Percentiles rank a stretch among this genome's conserved stretches.
phyloP scores from a whole-genome alignment of 2,113 vertebrate species.

The Jacana jacana region DNA sequence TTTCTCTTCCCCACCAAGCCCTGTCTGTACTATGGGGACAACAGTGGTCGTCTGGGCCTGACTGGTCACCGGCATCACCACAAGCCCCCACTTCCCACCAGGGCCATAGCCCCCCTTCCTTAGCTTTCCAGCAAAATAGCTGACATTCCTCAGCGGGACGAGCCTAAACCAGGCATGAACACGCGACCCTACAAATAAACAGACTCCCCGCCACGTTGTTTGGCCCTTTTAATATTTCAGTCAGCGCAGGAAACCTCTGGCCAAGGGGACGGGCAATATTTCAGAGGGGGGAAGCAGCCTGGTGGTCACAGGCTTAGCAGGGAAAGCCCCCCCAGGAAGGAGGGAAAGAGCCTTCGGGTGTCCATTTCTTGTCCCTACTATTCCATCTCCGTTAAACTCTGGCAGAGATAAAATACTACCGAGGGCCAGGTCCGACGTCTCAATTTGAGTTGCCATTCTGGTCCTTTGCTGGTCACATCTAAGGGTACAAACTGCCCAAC shows the following conservation, averaged over 20 bases:
- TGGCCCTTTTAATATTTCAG: constrained; percentile 34
- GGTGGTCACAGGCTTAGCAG: not conserved
- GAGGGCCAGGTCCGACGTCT: not conserved
- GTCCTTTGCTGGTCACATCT: not conserved
- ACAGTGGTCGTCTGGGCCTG: rapidly evolving
- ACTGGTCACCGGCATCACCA: not conserved
- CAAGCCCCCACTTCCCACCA: not conserved
- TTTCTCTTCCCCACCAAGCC: not conserved
- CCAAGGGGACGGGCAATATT: constrained; percentile 8
- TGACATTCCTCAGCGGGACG: constrained; percentile 26
- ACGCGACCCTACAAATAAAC: constrained; percentile 35
- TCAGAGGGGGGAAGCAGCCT: constrained; percentile 11
- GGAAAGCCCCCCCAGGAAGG: not conserved
- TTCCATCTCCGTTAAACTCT: not conserved
- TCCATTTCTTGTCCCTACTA: not conserved
- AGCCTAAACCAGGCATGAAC: constrained; percentile 10
- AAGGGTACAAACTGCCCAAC: not conserved
- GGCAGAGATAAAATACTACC: not conserved
- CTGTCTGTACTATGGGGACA: too few relatives aligned
- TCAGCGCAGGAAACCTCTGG: constrained; percentile 47
- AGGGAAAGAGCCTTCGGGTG: not conserved
- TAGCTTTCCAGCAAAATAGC: constrained; percentile 29
- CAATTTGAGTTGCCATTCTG: not conserved
- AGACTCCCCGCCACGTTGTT: not conserved
- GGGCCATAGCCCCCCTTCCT: not conserved